Percentiles rank a stretch among this genome's conserved stretches.
Evolutionary conservation across 2,797 vertebrate species (phyloP).

Genomic region (Acrocephalus scirpaceus): DNA sequence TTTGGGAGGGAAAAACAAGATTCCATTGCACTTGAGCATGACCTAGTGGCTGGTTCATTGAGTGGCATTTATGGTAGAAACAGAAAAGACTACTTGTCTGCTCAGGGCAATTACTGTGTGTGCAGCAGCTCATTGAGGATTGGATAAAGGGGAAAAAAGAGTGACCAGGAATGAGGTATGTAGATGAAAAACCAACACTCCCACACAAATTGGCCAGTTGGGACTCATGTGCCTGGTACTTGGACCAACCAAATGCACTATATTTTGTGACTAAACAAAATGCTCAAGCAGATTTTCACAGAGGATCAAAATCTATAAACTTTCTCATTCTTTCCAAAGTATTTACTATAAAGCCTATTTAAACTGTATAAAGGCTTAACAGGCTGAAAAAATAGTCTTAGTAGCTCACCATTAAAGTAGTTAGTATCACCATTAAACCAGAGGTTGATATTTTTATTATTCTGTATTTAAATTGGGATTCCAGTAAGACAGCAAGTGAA

Average conservation of each 20-base stretch:
- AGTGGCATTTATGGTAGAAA: conserved; percentile 73
- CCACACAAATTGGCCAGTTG: background rate
- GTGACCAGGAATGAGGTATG: background rate
- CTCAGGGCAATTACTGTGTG: conserved; percentile 29
- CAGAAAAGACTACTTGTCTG: conserved; percentile 51
- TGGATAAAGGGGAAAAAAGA: background rate
- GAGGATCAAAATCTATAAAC: conserved; percentile 54
- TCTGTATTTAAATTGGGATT: background rate
- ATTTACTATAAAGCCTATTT: conserved; percentile 35
- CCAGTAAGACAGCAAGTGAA: background rate
- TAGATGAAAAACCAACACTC: background rate
- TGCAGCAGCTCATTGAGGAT: background rate
- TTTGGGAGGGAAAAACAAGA: conserved; percentile 51
- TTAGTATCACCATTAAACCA: background rate
- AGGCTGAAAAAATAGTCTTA: background rate
- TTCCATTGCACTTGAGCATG: conserved; percentile 79
- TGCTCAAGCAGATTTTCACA: conserved; percentile 72
- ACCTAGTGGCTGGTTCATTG: conserved; percentile 78
- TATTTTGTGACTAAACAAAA: conserved; percentile 55
- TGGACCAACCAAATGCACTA: conserved; percentile 32
- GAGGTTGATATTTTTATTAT: background rate
- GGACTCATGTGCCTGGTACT: background rate
- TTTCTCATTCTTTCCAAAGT: conserved; percentile 29
- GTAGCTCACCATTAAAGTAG: background rate
- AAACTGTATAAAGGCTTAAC: conserved; percentile 44